These are phyloP conservation scores for Leptoteleia sp. DNA, from an alignment of 1,140 invertebrate genomes.

Conservation along the genomic window DNA sequence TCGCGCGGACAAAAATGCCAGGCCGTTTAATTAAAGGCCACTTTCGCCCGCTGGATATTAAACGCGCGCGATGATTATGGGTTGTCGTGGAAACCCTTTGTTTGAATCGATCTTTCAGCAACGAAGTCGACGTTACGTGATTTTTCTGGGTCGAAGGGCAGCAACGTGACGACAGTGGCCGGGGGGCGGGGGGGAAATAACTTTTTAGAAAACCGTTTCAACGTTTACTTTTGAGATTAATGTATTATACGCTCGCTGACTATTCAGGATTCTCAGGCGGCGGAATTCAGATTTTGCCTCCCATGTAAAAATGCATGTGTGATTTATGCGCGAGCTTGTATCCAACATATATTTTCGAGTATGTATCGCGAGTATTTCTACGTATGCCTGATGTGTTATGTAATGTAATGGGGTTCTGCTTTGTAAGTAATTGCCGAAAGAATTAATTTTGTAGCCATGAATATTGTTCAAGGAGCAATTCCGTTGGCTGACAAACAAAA, in stretches of 20 bases:
- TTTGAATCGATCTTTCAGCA: slow-evolving; percentile 45
- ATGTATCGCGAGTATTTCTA: too few relatives aligned
- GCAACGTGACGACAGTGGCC: too few relatives aligned
- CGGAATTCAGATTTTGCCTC: slow-evolving; percentile 21
- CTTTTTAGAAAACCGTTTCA: slow-evolving; percentile 22
- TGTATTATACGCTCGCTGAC: slow-evolving; percentile 30
- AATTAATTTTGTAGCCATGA: too few relatives aligned
- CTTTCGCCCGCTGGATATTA: slow-evolving; percentile 43
- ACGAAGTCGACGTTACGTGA: slow-evolving; percentile 7
- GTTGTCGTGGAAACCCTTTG: slow-evolving; percentile 53
- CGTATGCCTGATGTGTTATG: too few relatives aligned
- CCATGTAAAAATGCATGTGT: not conserved
- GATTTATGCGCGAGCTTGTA: too few relatives aligned
- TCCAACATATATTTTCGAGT: not conserved
- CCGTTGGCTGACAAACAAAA: too few relatives aligned
- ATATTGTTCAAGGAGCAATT: too few relatives aligned
- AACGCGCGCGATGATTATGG: slow-evolving; percentile 32
- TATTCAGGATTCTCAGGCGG: slow-evolving; percentile 7
- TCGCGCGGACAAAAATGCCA: too few relatives aligned
- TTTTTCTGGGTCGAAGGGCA: slow-evolving; percentile 36
- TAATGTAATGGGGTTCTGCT: slow-evolving; percentile 1
- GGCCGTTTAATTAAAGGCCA: slow-evolving; percentile 56
- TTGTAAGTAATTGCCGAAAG: slow-evolving; percentile 1
- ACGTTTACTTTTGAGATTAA: slow-evolving; percentile 30
- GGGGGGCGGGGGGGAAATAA: too few relatives aligned